Conservation (phyloP, 2,113 vertebrate genomes). For the Indri indri region DNA sequence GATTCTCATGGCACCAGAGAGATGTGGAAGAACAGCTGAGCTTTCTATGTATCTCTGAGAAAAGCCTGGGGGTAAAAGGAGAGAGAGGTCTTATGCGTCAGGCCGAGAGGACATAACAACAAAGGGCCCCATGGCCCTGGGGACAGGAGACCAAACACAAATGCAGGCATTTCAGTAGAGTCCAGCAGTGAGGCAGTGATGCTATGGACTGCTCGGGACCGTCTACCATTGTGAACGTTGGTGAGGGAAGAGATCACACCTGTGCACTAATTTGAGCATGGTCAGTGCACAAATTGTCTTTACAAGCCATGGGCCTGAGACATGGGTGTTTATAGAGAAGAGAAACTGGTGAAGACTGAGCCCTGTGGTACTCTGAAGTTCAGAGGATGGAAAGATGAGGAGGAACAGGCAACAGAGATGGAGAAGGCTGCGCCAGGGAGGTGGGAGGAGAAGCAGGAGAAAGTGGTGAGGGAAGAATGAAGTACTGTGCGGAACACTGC, state of each 20-base stretch:
- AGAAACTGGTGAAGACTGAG: background rate
- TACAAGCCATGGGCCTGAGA: background rate
- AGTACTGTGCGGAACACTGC: too few relatives aligned
- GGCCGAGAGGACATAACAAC: background rate
- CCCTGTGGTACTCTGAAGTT: background rate
- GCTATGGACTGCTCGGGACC: rapidly evolving
- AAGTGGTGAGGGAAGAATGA: background rate
- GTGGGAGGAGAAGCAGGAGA: background rate
- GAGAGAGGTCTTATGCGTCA: background rate
- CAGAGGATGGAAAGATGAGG: background rate
- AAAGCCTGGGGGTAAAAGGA: background rate
- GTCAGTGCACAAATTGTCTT: background rate
- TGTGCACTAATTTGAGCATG: background rate
- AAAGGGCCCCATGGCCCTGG: background rate
- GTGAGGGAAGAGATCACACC: background rate
- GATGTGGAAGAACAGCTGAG: too few relatives aligned
- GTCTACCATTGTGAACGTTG: background rate
- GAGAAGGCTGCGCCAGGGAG: background rate
- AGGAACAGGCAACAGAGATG: background rate
- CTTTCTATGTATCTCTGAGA: background rate
- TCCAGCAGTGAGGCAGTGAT: too few relatives aligned
- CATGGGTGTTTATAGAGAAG: background rate
- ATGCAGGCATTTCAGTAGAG: background rate
- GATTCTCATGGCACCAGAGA: background rate
- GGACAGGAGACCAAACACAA: rapidly evolving